phyloP scores from a whole-genome alignment of 2,888 invertebrate species.

The Pristionchus fissidentatus region DNA sequence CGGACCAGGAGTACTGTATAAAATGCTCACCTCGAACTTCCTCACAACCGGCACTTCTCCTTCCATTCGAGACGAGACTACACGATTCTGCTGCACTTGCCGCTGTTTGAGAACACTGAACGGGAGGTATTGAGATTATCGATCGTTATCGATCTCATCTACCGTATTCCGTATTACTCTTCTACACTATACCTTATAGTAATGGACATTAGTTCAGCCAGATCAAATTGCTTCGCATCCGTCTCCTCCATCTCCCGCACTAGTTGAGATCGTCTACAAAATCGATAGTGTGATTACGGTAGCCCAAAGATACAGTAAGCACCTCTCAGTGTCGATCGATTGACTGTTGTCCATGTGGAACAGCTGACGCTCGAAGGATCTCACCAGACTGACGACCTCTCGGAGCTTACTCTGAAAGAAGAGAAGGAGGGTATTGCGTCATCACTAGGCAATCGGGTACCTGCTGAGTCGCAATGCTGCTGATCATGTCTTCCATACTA shows the following conservation, averaged over 20 bases:
- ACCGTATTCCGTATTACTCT: background rate
- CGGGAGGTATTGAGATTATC: background rate
- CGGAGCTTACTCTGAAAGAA: conserved; percentile 73
- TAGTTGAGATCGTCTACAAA: conserved; percentile 51
- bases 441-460: conserved; percentile 10
- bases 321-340: conserved; percentile 70
- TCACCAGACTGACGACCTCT: conserved; percentile 84
- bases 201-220: conserved; percentile 94
- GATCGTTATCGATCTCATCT: background rate
- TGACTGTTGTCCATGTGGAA: conserved; percentile 77
- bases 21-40: conserved; percentile 82
- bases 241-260: conserved; percentile 70
- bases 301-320: conserved; percentile 67
- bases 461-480: conserved; percentile 54
- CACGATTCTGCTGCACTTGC: conserved; percentile 73
- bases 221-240: conserved; percentile 83
- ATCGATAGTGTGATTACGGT: conserved; percentile 47
- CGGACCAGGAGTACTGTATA: background rate
- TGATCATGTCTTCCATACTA: conserved; percentile 52
- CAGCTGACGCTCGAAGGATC: conserved; percentile 83
- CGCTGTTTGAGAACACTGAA: conserved; percentile 77
- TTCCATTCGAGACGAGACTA: conserved; percentile 52
- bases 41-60: conserved; percentile 57
- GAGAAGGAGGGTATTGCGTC: background rate
- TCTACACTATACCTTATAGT: conserved; percentile 84